Conservation (phyloP, 2,113 vertebrate species). For the Hippocampus mohnikei region DNA sequence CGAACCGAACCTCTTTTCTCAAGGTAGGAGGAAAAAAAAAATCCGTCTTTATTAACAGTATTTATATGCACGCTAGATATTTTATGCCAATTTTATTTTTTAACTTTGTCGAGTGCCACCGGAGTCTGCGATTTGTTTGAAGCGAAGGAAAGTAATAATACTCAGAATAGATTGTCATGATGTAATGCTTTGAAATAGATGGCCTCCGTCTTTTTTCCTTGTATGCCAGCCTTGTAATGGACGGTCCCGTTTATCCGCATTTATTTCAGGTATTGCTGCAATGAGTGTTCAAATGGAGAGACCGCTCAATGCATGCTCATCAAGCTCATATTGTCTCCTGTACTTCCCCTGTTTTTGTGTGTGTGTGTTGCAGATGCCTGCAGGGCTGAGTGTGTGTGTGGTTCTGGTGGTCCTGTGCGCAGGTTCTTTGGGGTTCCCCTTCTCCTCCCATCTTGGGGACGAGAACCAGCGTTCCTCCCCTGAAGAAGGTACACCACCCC, state of each 20-base stretch:
- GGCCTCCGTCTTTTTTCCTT: too few relatives aligned
- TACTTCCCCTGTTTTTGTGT: background rate
- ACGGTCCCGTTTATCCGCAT: too few relatives aligned
- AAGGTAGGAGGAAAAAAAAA: constrained; percentile 41
- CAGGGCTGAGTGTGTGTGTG: constrained; percentile 78
- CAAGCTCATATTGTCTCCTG: constrained; percentile 5
- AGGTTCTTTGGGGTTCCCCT: constrained; percentile 77
- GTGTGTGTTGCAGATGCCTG: constrained; percentile 74
- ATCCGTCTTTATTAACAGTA: background rate
- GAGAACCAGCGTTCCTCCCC: constrained; percentile 50
- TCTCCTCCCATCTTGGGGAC: constrained; percentile 49
- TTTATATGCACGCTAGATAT: background rate
- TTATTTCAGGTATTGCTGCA: too few relatives aligned
- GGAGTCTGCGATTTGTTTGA: background rate
- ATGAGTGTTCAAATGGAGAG: too few relatives aligned
- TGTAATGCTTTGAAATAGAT: too few relatives aligned
- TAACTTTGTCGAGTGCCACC: background rate
- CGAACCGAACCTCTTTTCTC: constrained; percentile 41
- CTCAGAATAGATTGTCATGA: too few relatives aligned
- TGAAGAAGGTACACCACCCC: constrained; percentile 24
- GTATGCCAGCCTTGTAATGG: too few relatives aligned
- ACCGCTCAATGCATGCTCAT: background rate
- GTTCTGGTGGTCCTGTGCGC: constrained; percentile 79
- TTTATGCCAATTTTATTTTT: background rate
- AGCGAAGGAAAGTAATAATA: too few relatives aligned